Conservation (phyloP, 2,888 invertebrate genomes). For the Tinea semifulvella region DNA sequence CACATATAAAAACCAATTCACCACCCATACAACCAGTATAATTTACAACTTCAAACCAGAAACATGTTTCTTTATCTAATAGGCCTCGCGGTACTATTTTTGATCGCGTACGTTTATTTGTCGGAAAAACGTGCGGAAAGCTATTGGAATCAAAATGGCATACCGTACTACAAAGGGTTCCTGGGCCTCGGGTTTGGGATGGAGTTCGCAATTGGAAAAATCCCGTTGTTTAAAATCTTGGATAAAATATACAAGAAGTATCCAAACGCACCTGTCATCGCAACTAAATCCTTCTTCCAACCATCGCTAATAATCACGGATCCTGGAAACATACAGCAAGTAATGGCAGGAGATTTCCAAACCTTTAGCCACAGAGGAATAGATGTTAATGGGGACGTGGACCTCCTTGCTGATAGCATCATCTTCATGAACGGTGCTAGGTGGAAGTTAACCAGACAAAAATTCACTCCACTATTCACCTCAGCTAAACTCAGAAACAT, state of each 20-base stretch:
- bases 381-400: conserved; percentile 21
- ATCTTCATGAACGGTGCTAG: conserved; percentile 36
- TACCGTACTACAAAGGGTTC: conserved; percentile 1
- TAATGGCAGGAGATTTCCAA: conserved; percentile 12
- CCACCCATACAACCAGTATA: background rate
- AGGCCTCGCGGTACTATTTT: background rate
- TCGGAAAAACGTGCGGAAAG: background rate
- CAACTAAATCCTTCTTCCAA: background rate
- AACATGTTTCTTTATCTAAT: conserved; percentile 2
- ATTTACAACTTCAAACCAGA: background rate
- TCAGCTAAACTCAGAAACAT: conserved; percentile 43
- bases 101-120: background rate
- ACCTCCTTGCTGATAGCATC: conserved; percentile 36
- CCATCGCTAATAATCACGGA: conserved; percentile 11
- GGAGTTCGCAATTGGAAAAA: background rate
- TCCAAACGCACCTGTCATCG: conserved; percentile 9
- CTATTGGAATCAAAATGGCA: conserved; percentile 13
- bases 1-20: background rate
- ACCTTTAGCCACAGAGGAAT: conserved; percentile 7
- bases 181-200: background rate
- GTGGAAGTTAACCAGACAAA: conserved; percentile 48
- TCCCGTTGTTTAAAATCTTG: background rate
- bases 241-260: conserved; percentile 6
- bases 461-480: conserved; percentile 45
- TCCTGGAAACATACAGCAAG: conserved; percentile 4